Conservation (phyloP, 2,797 vertebrate genomes). For the Paedocypris micromegethes region DNA sequence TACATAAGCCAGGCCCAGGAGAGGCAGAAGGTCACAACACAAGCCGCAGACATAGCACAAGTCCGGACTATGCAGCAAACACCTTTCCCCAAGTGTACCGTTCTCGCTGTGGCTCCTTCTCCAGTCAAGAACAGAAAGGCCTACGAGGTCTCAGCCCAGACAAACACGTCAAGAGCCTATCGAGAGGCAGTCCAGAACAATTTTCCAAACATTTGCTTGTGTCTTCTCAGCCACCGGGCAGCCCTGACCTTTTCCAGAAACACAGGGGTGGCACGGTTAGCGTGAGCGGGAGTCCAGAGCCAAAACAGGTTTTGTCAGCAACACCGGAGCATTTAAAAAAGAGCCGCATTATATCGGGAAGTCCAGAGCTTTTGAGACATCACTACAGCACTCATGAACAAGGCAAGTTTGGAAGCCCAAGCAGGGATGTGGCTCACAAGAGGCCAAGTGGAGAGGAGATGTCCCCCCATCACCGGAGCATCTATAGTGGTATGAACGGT, state of each 20-base stretch:
- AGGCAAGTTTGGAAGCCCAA: conserved; percentile 71
- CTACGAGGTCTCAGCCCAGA: conserved; percentile 77
- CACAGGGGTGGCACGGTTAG: conserved; percentile 61
- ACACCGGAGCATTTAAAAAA: conserved; percentile 85
- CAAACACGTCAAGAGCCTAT: conserved; percentile 72
- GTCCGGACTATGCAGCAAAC: conserved; percentile 81
- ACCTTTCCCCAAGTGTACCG: conserved; percentile 73
- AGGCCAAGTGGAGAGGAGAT: conserved; percentile 76
- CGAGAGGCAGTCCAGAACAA: conserved; percentile 70
- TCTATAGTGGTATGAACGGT: conserved; percentile 96
- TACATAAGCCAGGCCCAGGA: conserved; percentile 43
- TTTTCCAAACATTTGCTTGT: conserved; percentile 68
- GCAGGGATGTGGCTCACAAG: conserved; percentile 78
- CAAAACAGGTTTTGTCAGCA: conserved; percentile 71
- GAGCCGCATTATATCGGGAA: conserved; percentile 78
- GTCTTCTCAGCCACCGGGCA: conserved; percentile 67
- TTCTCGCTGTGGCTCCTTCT: conserved; percentile 65
- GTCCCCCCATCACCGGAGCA: conserved; percentile 82
- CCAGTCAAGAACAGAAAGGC: conserved; percentile 73
- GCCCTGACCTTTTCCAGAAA: conserved; percentile 84
- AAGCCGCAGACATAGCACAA: conserved; percentile 79
- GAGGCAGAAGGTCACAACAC: conserved; percentile 48
- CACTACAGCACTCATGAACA: conserved; percentile 77
- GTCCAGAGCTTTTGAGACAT: conserved; percentile 82
- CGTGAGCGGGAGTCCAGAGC: conserved; percentile 69